phyloP scores from a whole-genome alignment of 2,113 vertebrate genomes.

The Butorides virescens region DNA sequence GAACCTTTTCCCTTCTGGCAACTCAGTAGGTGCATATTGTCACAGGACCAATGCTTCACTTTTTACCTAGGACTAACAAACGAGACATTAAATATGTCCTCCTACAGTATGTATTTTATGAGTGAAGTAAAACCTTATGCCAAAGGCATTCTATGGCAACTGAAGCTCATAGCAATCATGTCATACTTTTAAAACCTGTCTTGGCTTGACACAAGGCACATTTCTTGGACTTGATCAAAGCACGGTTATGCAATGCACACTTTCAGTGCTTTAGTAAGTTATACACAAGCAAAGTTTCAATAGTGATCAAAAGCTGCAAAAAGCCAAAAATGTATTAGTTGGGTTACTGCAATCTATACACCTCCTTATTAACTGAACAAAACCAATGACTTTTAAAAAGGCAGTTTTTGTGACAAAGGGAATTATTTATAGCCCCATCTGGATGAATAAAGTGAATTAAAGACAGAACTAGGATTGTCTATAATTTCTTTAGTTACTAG shows the following conservation, averaged over 20 bases:
- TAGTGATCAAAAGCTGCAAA: slow-evolving; percentile 74
- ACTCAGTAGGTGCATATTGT: background rate
- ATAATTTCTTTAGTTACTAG: background rate
- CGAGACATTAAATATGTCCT: background rate
- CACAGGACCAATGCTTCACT: background rate
- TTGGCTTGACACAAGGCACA: slow-evolving; percentile 77
- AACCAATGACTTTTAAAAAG: background rate
- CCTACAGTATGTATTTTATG: background rate
- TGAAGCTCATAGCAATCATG: background rate
- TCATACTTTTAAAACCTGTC: slow-evolving; percentile 14
- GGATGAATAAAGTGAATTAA: background rate
- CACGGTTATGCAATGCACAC: slow-evolving; percentile 61
- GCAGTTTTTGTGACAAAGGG: slow-evolving; percentile 57
- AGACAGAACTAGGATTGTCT: background rate
- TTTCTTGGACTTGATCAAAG: slow-evolving; percentile 77
- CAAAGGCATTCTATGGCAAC: background rate
- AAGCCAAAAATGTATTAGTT: slow-evolving; percentile 78
- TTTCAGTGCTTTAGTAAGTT: slow-evolving; percentile 72
- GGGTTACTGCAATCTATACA: slow-evolving; percentile 57
- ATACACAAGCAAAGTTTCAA: slow-evolving; percentile 65
- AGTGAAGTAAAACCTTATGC: background rate
- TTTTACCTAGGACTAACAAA: background rate
- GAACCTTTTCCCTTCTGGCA: background rate
- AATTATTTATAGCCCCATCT: slow-evolving; percentile 59
- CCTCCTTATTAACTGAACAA: background rate